Conservation (phyloP, 2,888 invertebrate genomes). For the Leucophenga montana region DNA sequence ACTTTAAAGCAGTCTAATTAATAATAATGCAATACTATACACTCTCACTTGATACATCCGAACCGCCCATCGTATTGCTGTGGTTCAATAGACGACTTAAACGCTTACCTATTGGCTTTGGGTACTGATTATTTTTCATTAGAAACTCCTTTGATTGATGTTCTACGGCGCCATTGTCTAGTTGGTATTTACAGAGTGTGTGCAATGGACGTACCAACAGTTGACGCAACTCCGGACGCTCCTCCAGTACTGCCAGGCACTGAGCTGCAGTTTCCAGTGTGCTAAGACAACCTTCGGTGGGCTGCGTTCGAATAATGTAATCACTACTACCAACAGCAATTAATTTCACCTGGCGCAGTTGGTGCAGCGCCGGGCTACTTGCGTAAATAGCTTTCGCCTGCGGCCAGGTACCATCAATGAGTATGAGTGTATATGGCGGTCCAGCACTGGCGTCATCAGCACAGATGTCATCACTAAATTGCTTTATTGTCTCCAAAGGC, state of each 20-base stretch:
- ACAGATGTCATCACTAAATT: constrained; percentile 45
- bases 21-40: too few relatives aligned
- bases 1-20: background rate
- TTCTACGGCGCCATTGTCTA: constrained; percentile 92
- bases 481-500: constrained; percentile 77
- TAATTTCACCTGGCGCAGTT: constrained; percentile 87
- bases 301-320: constrained; percentile 94
- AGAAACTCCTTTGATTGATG: constrained; percentile 94
- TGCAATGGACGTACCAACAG: constrained; percentile 85
- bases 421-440: constrained; percentile 81
- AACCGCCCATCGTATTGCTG: constrained; percentile 54
- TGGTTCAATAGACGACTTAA: constrained; percentile 77
- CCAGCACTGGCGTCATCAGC: constrained; percentile 1
- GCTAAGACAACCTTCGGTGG: constrained; percentile 91
- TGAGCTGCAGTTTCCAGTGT: constrained; percentile 77
- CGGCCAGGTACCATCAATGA: constrained; percentile 96
- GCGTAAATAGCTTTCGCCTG: constrained; percentile 94
- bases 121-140: constrained; percentile 85
- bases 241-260: constrained; percentile 82
- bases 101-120: constrained; percentile 85
- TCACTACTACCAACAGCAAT: constrained; percentile 82
- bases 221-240: constrained; percentile 77
- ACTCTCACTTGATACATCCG: constrained; percentile 37
- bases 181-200: constrained; percentile 88
- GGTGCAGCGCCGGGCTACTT: constrained; percentile 83